phyloP scores from a whole-genome alignment of 2,113 vertebrate species.

The Ursus arctos region DNA sequence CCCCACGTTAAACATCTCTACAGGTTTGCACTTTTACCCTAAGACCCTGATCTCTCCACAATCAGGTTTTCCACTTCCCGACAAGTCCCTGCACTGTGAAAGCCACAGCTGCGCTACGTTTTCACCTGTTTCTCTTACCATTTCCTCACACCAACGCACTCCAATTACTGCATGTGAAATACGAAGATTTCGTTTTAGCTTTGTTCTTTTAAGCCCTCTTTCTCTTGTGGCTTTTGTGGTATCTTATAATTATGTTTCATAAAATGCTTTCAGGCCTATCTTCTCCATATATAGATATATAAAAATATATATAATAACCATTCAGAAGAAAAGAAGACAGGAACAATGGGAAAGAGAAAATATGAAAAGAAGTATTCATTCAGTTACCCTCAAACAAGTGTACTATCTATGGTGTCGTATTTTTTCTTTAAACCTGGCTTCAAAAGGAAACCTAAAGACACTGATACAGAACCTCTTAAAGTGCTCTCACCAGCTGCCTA shows the following conservation, averaged over 20 bases:
- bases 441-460: conserved; percentile 69
- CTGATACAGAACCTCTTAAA: conserved; percentile 44
- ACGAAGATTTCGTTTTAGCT: conserved; percentile 63
- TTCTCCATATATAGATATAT: conserved; percentile 68
- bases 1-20: not conserved
- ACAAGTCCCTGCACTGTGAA: not conserved
- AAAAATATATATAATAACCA: conserved; percentile 75
- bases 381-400: conserved; percentile 55
- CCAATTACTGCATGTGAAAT: conserved; percentile 26
- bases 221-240: conserved; percentile 65
- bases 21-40: not conserved
- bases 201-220: conserved; percentile 46
- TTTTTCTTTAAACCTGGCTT: conserved; percentile 67
- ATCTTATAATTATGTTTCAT: conserved; percentile 73
- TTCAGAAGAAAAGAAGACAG: conserved; percentile 57
- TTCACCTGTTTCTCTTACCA: conserved; percentile 44
- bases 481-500: conserved; percentile 61
- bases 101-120: not conserved
- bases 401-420: conserved; percentile 24
- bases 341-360: conserved; percentile 56
- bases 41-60: not conserved
- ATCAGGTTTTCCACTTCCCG: not conserved
- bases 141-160: not conserved
- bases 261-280: conserved; percentile 66
- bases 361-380: conserved; percentile 65